Evolutionary conservation across 1,140 invertebrate species (phyloP).

Genomic region (Proctacanthus coquilletti): DNA sequence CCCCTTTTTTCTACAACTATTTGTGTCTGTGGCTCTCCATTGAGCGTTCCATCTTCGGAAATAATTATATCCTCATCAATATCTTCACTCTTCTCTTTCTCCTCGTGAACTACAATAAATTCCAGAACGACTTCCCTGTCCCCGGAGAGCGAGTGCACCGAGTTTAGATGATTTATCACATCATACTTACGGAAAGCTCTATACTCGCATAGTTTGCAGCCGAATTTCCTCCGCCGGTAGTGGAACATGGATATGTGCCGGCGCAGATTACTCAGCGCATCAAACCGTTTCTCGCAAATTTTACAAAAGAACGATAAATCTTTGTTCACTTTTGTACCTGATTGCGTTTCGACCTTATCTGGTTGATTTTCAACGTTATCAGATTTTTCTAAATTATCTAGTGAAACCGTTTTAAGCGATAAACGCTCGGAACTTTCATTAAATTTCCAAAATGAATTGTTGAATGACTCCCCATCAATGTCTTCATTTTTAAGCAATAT

Average conservation of each 20-base stretch:
- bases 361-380: background rate
- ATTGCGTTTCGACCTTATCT: slow-evolving; percentile 1
- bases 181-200: slow-evolving; percentile 37
- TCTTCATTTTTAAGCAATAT: background rate
- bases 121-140: slow-evolving; percentile 21
- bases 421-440: background rate
- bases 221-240: slow-evolving; percentile 36
- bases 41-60: slow-evolving; percentile 6
- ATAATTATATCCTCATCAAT: slow-evolving; percentile 24
- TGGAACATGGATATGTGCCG: slow-evolving; percentile 38
- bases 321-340: background rate
- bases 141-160: slow-evolving; percentile 29
- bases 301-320: slow-evolving; percentile 22
- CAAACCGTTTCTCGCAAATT: slow-evolving; percentile 28
- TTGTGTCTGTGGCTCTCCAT: background rate
- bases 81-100: slow-evolving; percentile 23
- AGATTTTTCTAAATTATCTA: slow-evolving; percentile 11
- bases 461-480: background rate
- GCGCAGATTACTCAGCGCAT: slow-evolving; percentile 30
- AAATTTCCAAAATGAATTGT: background rate
- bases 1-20: background rate
- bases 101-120: slow-evolving; percentile 22
- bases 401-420: slow-evolving; percentile 16
- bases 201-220: slow-evolving; percentile 40
- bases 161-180: slow-evolving; percentile 36